Percentiles rank a stretch among this genome's conserved stretches.
Evolutionary conservation across 2,797 vertebrate genomes (phyloP).

Genomic region (Buphagus erythrorhynchus): DNA sequence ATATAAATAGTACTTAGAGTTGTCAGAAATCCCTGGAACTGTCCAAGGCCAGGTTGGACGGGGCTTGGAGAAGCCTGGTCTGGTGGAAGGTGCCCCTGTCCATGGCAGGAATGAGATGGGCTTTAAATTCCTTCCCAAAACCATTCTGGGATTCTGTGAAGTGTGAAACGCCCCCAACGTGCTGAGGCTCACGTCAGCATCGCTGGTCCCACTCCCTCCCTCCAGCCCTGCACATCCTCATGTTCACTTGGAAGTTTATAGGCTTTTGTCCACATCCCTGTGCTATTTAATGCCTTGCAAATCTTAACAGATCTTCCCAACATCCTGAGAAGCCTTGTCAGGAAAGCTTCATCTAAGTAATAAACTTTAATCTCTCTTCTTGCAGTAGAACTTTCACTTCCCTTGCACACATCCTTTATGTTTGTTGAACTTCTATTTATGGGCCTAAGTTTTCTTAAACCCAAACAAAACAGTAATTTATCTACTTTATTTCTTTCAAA

Average conservation of each 20-base stretch:
- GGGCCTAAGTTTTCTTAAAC: constrained; percentile 64
- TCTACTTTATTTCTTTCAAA: constrained; percentile 84
- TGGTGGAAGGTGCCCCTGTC: background rate
- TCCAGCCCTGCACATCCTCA: background rate
- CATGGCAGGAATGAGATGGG: background rate
- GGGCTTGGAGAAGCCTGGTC: background rate
- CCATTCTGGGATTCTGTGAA: background rate
- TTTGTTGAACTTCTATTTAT: constrained; percentile 66
- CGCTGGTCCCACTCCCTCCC: background rate
- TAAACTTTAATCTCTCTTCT: constrained; percentile 29
- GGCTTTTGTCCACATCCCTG: background rate
- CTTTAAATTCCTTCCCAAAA: too few relatives aligned
- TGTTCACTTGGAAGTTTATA: background rate
- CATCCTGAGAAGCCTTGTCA: constrained; percentile 13
- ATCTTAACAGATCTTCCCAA: background rate
- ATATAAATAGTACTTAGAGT: background rate
- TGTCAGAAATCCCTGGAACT: background rate
- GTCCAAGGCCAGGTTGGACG: accelerated
- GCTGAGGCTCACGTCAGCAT: background rate
- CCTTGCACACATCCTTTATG: constrained; percentile 12
- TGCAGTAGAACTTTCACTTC: constrained; percentile 42
- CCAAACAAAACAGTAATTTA: constrained; percentile 78
- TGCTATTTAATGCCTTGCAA: background rate
- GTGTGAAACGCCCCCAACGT: background rate
- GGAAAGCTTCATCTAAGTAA: constrained; percentile 42